Percentiles rank a stretch among this genome's conserved stretches.
phyloP scores from a whole-genome alignment of 2,888 invertebrate species.

The Hipparchia semele region DNA sequence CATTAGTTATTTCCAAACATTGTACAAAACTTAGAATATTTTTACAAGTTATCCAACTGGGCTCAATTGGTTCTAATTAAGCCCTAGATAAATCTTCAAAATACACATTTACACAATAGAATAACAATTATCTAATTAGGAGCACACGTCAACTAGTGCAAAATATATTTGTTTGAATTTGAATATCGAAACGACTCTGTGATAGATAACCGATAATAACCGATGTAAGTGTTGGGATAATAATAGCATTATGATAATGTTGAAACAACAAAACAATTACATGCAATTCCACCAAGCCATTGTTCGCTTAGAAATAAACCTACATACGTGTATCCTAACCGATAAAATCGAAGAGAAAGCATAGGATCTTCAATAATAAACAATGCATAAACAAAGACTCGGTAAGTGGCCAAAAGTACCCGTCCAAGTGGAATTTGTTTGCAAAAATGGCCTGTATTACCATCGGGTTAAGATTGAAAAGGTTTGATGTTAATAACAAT shows the following conservation, averaged over 20 bases:
- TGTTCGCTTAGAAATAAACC: slow-evolving; percentile 15
- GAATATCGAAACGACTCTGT: too few relatives aligned
- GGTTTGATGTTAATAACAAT: slow-evolving; percentile 23
- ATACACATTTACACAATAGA: too few relatives aligned
- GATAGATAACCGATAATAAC: too few relatives aligned
- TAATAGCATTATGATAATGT: background rate
- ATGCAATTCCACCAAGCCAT: slow-evolving; percentile 7
- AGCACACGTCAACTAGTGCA: too few relatives aligned
- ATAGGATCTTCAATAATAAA: slow-evolving; percentile 39
- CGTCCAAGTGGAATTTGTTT: background rate
- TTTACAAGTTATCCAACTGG: too few relatives aligned
- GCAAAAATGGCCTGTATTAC: slow-evolving; percentile 1
- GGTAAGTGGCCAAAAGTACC: slow-evolving; percentile 14
- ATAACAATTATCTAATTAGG: too few relatives aligned
- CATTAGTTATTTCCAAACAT: too few relatives aligned
- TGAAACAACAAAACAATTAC: slow-evolving; percentile 12
- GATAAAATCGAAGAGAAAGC: slow-evolving; percentile 38
- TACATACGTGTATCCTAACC: slow-evolving; percentile 21
- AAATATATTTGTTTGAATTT: too few relatives aligned
- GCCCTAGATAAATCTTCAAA: too few relatives aligned
- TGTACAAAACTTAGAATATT: too few relatives aligned
- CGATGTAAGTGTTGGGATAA: too few relatives aligned
- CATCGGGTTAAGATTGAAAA: slow-evolving; percentile 13
- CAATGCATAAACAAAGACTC: slow-evolving; percentile 36
- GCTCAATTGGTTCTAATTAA: too few relatives aligned